Base-by-base conservation (phyloP, 2,888 invertebrate genomes). In the Chymomyza procnemis region DNA sequence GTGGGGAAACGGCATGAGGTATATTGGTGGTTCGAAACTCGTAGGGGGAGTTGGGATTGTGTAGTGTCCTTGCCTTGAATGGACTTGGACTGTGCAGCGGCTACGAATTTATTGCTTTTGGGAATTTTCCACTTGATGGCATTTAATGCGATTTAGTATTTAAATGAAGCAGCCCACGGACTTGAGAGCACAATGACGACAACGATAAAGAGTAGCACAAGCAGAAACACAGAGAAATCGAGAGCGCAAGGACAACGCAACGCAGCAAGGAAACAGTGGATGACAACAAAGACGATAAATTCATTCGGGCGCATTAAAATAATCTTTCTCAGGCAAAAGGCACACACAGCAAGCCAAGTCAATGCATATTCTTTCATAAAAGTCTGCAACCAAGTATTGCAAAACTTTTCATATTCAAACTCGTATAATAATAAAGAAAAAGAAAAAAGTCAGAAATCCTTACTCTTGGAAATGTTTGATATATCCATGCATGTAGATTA, bases 81-180 rank as follows among this genome's bases (percentile, higher is more conserved):
- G 71, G 69, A 71, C 55, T 41, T 41, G 54, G 58, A 16, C 64
- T 76, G 71, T 76, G 75, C 75, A 75, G 75, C 75, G 65, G 75
- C 69, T 78, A 83, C 76, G 81, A 85, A 85, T 85, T 85, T 84
- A 84, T 84, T 82, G 81, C 84, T 85, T 84, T 84, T 81, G 80
- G 78, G 81, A 84, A 85, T 85, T 85, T 85, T 85, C 80, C 84
- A 85, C 84, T 85, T 85, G 86, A 85, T 84, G 84, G 84, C 84
- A 85, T 81, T 84, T 85, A 85, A 85, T 85, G 77, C 84, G 84
- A 85, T 85, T 85, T 85, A 78, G 81, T 81, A 85, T 84, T 85
- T 81, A 85, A 85, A 85, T 85, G 84, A 85, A 85, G 80, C 79
- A 75, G 79, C 68, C 64, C 69, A 69, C 69, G 66, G 64, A 52